Evolutionary conservation across 2,797 vertebrate species (phyloP).

Genomic region (Gallinago nigripennis): DNA sequence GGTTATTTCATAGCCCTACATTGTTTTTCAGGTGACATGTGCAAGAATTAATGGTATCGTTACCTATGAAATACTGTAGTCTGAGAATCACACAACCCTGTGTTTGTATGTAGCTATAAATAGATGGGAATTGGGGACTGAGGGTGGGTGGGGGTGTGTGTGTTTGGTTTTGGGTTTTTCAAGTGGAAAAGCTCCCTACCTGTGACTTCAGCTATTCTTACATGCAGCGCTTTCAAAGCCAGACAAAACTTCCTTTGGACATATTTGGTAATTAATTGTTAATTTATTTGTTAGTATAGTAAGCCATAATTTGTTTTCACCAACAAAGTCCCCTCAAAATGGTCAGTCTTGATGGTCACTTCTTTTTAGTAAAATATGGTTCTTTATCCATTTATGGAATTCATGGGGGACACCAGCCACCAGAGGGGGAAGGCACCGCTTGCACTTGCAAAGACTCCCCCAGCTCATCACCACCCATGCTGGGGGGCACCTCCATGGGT

Average conservation of each 20-base stretch:
- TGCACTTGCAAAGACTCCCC: background rate
- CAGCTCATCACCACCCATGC: background rate
- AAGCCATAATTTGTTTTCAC: background rate
- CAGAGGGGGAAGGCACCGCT: accelerated
- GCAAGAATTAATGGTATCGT: background rate
- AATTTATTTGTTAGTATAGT: background rate
- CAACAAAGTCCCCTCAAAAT: background rate
- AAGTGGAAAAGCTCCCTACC: background rate
- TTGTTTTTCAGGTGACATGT: background rate
- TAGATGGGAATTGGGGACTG: background rate
- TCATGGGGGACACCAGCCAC: background rate
- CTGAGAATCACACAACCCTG: background rate
- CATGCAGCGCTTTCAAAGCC: background rate
- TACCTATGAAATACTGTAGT: background rate
- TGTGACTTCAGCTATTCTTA: background rate
- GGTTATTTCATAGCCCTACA: background rate
- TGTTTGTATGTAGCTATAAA: background rate
- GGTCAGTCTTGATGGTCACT: background rate
- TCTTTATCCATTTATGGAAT: background rate
- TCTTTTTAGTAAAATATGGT: background rate
- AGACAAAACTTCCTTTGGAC: background rate
- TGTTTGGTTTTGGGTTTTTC: background rate
- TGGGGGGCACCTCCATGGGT: background rate
- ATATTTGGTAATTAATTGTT: background rate
- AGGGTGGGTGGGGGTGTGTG: accelerated